These are phyloP conservation scores for Meteorus sp. DNA, from an alignment of 1,140 invertebrate genomes.

Conservation along the genomic window DNA sequence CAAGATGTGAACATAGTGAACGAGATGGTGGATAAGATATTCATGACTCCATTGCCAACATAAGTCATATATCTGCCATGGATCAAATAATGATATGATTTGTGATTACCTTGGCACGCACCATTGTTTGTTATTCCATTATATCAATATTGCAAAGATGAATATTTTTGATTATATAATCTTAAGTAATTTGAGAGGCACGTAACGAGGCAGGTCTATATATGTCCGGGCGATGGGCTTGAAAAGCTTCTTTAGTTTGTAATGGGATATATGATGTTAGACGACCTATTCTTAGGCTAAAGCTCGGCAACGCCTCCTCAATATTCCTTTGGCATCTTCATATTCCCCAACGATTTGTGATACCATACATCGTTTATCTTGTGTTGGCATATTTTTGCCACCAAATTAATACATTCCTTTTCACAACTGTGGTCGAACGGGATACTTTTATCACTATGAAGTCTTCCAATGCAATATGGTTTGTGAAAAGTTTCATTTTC, in stretches of 20 bases:
- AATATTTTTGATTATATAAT: conserved; percentile 42
- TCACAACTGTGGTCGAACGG: too few species aligned
- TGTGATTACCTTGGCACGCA: neutral
- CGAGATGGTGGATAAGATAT: too few species aligned
- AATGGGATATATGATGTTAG: conserved; percentile 32
- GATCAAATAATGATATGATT: neutral
- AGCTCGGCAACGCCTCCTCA: conserved; percentile 34
- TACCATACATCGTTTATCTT: neutral
- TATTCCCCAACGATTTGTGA: conserved; percentile 4
- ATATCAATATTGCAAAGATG: conserved; percentile 1
- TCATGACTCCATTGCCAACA: neutral
- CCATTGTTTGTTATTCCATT: too few species aligned
- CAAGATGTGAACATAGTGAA: too few species aligned
- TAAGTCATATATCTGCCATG: neutral
- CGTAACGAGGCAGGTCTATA: conserved; percentile 47
- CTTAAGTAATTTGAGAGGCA: conserved; percentile 48
- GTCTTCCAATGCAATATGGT: too few species aligned
- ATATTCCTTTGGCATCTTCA: conserved; percentile 36
- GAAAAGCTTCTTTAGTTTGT: too few species aligned
- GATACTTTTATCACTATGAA: too few species aligned
- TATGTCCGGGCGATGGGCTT: conserved; percentile 44
- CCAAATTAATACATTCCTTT: too few species aligned
- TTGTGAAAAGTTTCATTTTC: too few species aligned
- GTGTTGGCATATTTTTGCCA: too few species aligned
- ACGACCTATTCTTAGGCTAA: conserved; percentile 38